A percentile compares a stretch with the other conserved stretches of the same genome.
phyloP scores from a whole-genome alignment of 2,797 vertebrate genomes.

The Pristis pectinata region DNA sequence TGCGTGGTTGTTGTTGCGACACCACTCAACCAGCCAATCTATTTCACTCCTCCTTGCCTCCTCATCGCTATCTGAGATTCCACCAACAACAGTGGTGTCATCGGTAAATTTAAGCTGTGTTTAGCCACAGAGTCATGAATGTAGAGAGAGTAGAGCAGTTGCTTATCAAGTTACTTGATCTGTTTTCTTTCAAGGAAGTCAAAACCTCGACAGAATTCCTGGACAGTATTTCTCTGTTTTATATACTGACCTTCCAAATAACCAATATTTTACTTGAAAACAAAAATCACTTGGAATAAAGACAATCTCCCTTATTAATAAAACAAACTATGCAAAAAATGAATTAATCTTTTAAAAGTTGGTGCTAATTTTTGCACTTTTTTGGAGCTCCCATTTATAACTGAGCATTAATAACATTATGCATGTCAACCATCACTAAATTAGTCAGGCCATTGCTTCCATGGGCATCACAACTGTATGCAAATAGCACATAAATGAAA shows the following conservation, averaged over 20 bases:
- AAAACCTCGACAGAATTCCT: not conserved
- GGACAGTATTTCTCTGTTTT: not conserved
- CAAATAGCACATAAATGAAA: constrained; percentile 63
- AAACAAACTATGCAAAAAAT: not conserved
- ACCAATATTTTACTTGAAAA: not conserved
- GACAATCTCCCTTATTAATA: not conserved
- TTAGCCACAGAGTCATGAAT: too few species aligned
- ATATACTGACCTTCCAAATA: not conserved
- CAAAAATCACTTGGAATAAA: not conserved
- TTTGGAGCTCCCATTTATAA: constrained; percentile 75
- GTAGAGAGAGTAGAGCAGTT: too few species aligned
- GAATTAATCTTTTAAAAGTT: not conserved
- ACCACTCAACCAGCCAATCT: too few species aligned
- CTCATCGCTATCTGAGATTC: too few species aligned
- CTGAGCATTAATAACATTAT: constrained; percentile 89
- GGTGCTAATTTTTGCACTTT: not conserved
- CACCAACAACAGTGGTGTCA: too few species aligned
- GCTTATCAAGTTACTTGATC: not conserved
- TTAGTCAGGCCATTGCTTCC: constrained; percentile 82
- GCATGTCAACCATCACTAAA: constrained; percentile 92
- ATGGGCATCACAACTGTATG: constrained; percentile 66
- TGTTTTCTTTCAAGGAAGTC: not conserved
- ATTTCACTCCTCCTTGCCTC: too few species aligned
- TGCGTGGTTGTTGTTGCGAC: too few species aligned
- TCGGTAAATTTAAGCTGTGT: too few species aligned